Conservation (phyloP, 2,113 vertebrate genomes). For the Pristiophorus japonicus region DNA sequence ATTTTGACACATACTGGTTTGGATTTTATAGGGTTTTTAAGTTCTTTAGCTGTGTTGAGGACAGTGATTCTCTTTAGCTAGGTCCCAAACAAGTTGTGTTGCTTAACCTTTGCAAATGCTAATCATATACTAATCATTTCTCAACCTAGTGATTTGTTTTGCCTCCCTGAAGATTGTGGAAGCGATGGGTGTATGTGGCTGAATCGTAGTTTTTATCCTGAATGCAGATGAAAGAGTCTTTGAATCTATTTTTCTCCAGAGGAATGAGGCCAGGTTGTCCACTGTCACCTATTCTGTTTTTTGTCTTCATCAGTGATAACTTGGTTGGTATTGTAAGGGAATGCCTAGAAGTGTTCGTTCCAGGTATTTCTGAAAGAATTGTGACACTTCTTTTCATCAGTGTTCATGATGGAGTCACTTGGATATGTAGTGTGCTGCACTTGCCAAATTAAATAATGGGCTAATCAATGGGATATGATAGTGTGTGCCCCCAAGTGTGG, state of each 20-base stretch:
- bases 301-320: neutral
- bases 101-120: neutral
- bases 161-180: neutral
- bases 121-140: neutral
- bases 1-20: neutral
- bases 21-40: neutral
- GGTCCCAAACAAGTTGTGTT: neutral
- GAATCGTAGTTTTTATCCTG: neutral
- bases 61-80: neutral
- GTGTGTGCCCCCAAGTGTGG: neutral
- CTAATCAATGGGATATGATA: neutral
- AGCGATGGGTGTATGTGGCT: neutral
- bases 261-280: neutral
- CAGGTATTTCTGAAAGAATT: neutral
- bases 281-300: neutral
- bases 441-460: neutral
- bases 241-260: neutral
- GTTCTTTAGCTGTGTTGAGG: neutral
- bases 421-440: neutral
- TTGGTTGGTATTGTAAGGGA: neutral
- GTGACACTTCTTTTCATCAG: neutral
- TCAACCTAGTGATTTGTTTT: neutral
- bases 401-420: neutral
- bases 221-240: neutral
- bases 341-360: neutral